Conservation (phyloP, 2,888 invertebrate species). For the Drosophila macrospina region DNA sequence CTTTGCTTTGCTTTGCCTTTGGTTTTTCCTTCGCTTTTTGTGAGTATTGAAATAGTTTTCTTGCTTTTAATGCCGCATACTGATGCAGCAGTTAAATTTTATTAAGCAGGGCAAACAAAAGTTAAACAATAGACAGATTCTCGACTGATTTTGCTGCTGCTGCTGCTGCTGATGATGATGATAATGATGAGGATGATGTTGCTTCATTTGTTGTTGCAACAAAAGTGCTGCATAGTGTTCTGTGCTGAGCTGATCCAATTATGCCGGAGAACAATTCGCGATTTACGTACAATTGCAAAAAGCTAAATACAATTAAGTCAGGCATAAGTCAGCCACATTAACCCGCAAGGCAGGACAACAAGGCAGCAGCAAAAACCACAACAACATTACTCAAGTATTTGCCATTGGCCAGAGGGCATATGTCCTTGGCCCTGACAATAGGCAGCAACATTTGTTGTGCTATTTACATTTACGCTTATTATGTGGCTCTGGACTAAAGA, state of each 20-base stretch:
- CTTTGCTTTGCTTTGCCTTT: slow-evolving; percentile 21
- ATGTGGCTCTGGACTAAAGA: slow-evolving; percentile 4
- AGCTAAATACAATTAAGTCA: slow-evolving; percentile 62
- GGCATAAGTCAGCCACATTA: slow-evolving; percentile 43
- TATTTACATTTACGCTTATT: slow-evolving; percentile 42
- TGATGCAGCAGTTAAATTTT: slow-evolving; percentile 72
- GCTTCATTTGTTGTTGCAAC: slow-evolving; percentile 9
- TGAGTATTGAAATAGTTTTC: slow-evolving; percentile 66
- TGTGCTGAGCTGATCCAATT: slow-evolving; percentile 54
- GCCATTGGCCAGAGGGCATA: slow-evolving; percentile 39
- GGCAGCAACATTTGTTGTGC: slow-evolving; percentile 21
- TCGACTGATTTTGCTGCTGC: slow-evolving; percentile 31
- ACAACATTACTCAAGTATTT: slow-evolving; percentile 23
- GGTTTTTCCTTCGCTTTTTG: slow-evolving; percentile 30
- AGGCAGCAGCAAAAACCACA: neutral
- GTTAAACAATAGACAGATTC: slow-evolving; percentile 61
- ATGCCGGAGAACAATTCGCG: slow-evolving; percentile 33
- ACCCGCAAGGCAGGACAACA: slow-evolving; percentile 28
- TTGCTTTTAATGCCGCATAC: slow-evolving; percentile 48
- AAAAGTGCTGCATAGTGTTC: slow-evolving; percentile 42
- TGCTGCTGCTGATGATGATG: slow-evolving; percentile 17
- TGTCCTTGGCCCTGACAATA: slow-evolving; percentile 29
- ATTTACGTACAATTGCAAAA: slow-evolving; percentile 61
- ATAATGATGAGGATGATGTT: slow-evolving; percentile 23
- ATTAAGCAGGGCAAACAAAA: slow-evolving; percentile 57